Base-by-base conservation (phyloP, 1,140 invertebrate genomes). In the Branchinecta lynchi region DNA sequence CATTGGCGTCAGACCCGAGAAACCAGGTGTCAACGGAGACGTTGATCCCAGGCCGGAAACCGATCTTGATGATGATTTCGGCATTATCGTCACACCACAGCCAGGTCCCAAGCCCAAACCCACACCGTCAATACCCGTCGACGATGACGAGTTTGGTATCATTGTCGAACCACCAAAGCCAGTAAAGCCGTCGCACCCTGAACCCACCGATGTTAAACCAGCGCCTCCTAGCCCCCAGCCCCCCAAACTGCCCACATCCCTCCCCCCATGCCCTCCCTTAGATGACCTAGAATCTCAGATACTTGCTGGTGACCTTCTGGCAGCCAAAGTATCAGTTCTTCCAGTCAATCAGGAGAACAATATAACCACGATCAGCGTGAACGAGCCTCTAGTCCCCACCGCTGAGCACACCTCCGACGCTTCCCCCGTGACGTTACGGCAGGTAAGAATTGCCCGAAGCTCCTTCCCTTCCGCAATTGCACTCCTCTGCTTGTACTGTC, bases 271-370 rank as follows among this genome's bases (percentile, higher is more conserved):
- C 12, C 51, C 51, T 60, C 51, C 51, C 51, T 20, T 60, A 12
- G 51, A 60, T 60, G 51, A 60, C 51, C 17, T 60, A 60, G 51
- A 60, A 60, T 60, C 51, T 60, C 51, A 60, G 51, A 60, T 60
- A 15, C 17, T 60, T 15, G 51, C 51, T 20, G 51, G 51, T 20
- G 51, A 60, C 17, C 51, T 60, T 3, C 51, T 60, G 17, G 51
- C 51, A 1, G 12, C 12, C 12, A 60, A 60, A 20, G 51, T 60
- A 15, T 60, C 51, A 15, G 51, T 60, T 60, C 51, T 15, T 15
- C 12, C 17, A 15, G 17, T 15, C 17, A 12, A 60, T 15, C 12
- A 60, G 17, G 12, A 60, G 17, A 60, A 60, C 17, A 20, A 15
- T 60, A 60, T 20, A 60, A 60, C 51, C 12, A 60, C 17, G 12